Percentiles rank a stretch among this genome's conserved stretches.
phyloP scores from a whole-genome alignment of 2,797 vertebrate genomes.

The Eidolon dupreanum region DNA sequence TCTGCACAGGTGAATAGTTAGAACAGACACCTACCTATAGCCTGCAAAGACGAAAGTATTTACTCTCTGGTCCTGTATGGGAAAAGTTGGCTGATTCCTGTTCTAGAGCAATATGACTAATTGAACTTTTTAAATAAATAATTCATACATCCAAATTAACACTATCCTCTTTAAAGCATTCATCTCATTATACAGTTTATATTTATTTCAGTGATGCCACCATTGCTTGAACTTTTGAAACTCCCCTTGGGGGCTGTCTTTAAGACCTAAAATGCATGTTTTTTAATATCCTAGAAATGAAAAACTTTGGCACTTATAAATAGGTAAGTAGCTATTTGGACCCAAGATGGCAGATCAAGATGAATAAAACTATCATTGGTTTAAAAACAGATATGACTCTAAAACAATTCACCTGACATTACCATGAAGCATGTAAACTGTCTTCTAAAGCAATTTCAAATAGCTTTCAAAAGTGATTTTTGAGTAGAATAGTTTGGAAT shows the following conservation, averaged over 20 bases:
- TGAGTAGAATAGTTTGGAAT: slow-evolving; percentile 49
- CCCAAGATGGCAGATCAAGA: slow-evolving; percentile 12
- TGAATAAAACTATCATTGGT: neutral
- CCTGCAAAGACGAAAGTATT: neutral
- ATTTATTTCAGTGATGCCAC: neutral
- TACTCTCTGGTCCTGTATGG: neutral
- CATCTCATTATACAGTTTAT: neutral
- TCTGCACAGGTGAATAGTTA: neutral
- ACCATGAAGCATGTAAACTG: neutral
- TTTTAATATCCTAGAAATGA: neutral
- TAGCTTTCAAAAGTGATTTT: slow-evolving; percentile 37
- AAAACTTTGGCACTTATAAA: neutral
- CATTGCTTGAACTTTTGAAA: neutral
- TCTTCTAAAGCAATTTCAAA: slow-evolving; percentile 47
- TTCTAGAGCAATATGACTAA: neutral
- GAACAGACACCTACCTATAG: neutral
- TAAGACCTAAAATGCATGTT: neutral
- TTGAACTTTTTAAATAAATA: neutral
- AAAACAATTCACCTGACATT: neutral
- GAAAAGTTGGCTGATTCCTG: neutral
- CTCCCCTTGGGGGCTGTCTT: neutral
- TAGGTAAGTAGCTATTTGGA: neutral
- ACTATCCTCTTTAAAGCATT: neutral
- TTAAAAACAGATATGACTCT: slow-evolving; percentile 32
- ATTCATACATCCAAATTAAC: neutral